Base-by-base conservation (phyloP, 2,113 vertebrate genomes). In the Triplophysa rosa region DNA sequence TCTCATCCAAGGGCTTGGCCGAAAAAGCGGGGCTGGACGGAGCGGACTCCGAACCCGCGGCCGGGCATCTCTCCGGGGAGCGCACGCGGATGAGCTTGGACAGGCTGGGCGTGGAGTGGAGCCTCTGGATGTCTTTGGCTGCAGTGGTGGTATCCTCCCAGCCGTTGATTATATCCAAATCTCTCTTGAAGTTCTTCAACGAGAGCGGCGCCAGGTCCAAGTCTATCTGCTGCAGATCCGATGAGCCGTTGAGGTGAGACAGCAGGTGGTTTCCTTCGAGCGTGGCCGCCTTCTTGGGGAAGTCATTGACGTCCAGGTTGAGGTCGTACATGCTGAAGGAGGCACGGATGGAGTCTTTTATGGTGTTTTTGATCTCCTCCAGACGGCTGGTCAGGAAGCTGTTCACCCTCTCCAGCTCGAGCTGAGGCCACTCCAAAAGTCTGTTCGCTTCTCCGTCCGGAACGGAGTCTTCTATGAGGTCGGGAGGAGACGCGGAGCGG, bases 281-380 rank as follows among this genome's bases (percentile, higher is more conserved):
- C 58, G 96, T 95, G 65, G 94, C 93, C 29, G 95, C 94, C 86
- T 98, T 96, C 83, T 97, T 98, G 77, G 95, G 94, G 86, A 98
- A 98, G 89, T 98, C 96, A 0, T 95, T 96, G 88, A 95, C 95
- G 49, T 99, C 96, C 87, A 96, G 88, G 84, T 95, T 95, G 88
- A 99, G 95, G 89, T 99, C 98, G 0, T 97, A 97, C 86, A 97
- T 94, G 1, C 94, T 98, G 90, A 99, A 97, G 64, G 95, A 97
- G 88, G 97, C 95, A 23, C 95, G 92, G 85, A 99, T 96, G 52
- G 98, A 98, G 93, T 99, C 96, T 89, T 98, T 98, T 85, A 99
- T 98, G 81, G 95, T 96, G 90, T 97, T 98, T 84, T 98, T 98
- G 84, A 99, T 98, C 89, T 99, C 97, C 86, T 98, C 97, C 26